A percentile compares a stretch with the other conserved stretches of the same genome.
Evolutionary conservation across 2,888 invertebrate genomes (phyloP).

Genomic region (Dioctria rufipes): DNA sequence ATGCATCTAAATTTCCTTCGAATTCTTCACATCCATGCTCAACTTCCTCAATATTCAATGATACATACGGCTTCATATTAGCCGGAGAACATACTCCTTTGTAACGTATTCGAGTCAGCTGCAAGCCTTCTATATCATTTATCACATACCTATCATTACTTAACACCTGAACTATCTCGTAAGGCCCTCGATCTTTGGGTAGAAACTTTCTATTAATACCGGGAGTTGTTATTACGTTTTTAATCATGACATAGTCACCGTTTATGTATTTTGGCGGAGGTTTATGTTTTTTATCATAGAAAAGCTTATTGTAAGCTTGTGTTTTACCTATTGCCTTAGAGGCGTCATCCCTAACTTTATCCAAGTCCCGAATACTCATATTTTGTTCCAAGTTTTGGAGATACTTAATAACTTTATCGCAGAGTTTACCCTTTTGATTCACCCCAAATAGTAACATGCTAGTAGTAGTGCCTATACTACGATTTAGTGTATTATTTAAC

Average conservation of each 20-base stretch:
- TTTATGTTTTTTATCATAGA: conserved; percentile 63
- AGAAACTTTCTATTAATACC: conserved; percentile 62
- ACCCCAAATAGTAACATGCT: conserved; percentile 62
- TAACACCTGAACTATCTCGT: conserved; percentile 56
- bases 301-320: conserved; percentile 61
- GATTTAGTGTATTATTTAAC: conserved; percentile 62
- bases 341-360: conserved; percentile 54
- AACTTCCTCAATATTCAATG: no score
- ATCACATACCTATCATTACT: conserved; percentile 60
- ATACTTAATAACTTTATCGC: conserved; percentile 9
- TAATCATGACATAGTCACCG: conserved; percentile 61
- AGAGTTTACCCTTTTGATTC: conserved; percentile 59
- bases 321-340: conserved; percentile 58
- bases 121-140: conserved; percentile 53
- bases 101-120: no score
- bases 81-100: no score
- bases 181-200: conserved; percentile 61
- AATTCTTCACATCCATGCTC: no score
- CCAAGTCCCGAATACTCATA: conserved; percentile 3
- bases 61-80: no score
- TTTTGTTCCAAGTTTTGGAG: neutral
- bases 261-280: conserved; percentile 55
- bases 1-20: no score
- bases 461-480: conserved; percentile 62
- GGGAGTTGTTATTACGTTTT: conserved; percentile 58